Conservation (phyloP, 2,113 vertebrate species). For the Pelvicachromis taeniatus region DNA sequence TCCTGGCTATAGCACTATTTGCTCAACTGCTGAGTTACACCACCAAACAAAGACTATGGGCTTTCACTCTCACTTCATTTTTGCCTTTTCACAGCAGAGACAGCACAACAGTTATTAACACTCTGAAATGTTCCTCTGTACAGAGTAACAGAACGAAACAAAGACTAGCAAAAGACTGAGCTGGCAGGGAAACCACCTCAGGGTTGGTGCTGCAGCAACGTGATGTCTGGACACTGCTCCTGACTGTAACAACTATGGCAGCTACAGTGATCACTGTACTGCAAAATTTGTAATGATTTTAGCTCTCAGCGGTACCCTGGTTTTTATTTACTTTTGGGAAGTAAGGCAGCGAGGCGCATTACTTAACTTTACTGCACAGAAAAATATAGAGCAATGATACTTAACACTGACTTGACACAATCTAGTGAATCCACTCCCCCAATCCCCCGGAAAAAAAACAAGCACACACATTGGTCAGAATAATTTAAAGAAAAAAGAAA, state of each 20-base stretch:
- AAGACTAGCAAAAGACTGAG: neutral
- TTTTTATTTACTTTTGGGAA: neutral
- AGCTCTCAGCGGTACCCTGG: neutral
- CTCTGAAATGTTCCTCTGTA: neutral
- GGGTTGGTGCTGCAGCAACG: neutral
- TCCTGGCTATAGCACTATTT: neutral
- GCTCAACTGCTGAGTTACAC: neutral
- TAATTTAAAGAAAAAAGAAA: neutral
- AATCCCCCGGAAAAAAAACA: neutral
- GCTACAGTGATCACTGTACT: neutral
- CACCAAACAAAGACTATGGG: neutral
- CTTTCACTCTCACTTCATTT: neutral
- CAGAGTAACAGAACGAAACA: neutral
- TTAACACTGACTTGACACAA: too few species aligned
- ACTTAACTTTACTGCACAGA: neutral
- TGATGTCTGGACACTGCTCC: neutral
- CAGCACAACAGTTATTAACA: neutral
- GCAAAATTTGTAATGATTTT: neutral
- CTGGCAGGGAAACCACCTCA: neutral
- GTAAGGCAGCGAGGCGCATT: neutral
- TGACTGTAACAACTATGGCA: neutral
- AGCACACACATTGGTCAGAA: neutral
- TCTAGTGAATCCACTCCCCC: neutral
- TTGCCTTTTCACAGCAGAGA: neutral
- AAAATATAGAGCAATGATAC: neutral